Evolutionary conservation across 1,140 invertebrate species (phyloP), one percentile per base, ranked within the genome.

Genomic region (Pseudoatta argentina): DNA sequence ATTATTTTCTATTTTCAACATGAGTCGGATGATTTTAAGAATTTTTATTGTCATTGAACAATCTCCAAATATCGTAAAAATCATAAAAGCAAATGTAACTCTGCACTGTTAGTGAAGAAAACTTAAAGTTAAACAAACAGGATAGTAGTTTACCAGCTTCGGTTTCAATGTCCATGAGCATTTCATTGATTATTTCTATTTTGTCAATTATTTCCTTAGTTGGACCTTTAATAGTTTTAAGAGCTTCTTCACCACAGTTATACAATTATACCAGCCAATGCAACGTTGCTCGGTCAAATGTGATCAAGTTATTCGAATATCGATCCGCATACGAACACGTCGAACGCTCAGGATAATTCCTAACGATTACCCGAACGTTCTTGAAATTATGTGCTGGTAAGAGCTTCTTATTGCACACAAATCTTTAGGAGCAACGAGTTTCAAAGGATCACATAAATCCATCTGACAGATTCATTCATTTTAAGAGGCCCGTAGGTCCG

Each of bases 391-490:
- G 39, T 75, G 39, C 55, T 69, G 44, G 57, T 48, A 61, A 27
- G 24, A 61, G 39, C 69, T 83, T 75, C 39, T 73, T 83, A 73
- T 75, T 73, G 69, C 69, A 34, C 63, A 73, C 69, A 75, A 82
- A 83, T 69, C 73, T 78, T 86, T 61, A 67, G 30, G 55, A 53
- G 59, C 63, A 86, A 44, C 85, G 76, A 69, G 55, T 79, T 88
- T 79, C 86, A 73, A 88, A 87, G 71, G 34, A 66, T 79, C 85
- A 81, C 87, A 81, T 88, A 88, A 88, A 88, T 88, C 76, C 21
- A 81, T 88, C 75, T 86, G 87, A 78, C 87, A 67, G 85, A 81
- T 88, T 87, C 87, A 88, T 87, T 88, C 85, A 76, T 88, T 88
- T 88, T 88, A 87, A 86, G 77, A 67, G 86, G 75, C 67, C 85